Base-by-base conservation (phyloP, 2,113 vertebrate genomes). In the Hippocampus mohnikei region DNA sequence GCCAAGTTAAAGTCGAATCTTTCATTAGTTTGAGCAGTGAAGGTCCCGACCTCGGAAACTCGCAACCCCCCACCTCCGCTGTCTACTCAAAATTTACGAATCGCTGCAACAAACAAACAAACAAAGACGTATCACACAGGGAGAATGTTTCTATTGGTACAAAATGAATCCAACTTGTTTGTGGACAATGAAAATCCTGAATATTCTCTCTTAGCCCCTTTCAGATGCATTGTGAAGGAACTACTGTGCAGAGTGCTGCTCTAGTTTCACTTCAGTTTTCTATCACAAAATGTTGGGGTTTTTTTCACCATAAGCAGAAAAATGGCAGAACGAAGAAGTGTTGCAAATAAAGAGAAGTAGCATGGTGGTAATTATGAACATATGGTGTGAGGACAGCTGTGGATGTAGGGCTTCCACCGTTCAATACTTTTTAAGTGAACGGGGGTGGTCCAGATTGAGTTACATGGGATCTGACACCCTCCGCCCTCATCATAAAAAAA, bases 241-340 rank as follows among this genome's bases (percentile, higher is more conserved):
- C 81, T 87, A 79, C 78, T 84, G 71, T 50, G 16, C 72, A 50
- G 44, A 33, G 1, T 9, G 33, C 66, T 25, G 10, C 33, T 59
- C 59, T 67, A 73, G 78, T 92, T 89, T 89, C 87, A 88, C 88
- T 90, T 91, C 87, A 2, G 65, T 78, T 84, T 89, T 79, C 84
- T 61, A 87, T 71, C 78, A 89, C 85, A 88, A 91, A 90, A 85
- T 73, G 50, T n/a, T 21, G 64, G 33, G 33, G 33, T 33, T 80
- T 50, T 52, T 53, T 85, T 81, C 73, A 84, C 77, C 55, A 70
- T 70, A 46, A 70, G 62, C 52, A 48, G 12, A 12, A 63, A 66
- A 59, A 71, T 71, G 67, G 52, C 10, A 74, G 69, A 72, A 81
- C 62, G 61, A 48, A 74, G 29, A 79, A 23, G 10, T 48, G 10